A percentile compares a stretch with the other conserved stretches of the same genome.
Evolutionary conservation across 2,888 invertebrate species (phyloP).

Genomic region (Macrophya alboannulata): DNA sequence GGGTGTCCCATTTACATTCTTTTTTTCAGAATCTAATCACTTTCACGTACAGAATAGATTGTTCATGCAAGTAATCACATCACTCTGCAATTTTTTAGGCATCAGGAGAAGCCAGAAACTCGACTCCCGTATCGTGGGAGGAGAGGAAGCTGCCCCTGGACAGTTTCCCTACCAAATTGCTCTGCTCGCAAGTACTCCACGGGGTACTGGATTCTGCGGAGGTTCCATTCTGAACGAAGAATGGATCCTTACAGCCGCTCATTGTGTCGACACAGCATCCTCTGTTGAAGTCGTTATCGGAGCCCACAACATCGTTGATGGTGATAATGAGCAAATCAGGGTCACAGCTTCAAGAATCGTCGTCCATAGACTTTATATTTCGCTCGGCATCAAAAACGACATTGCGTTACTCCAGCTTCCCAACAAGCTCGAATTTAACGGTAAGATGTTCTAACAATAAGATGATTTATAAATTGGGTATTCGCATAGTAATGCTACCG

Average conservation of each 20-base stretch:
- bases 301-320: constrained; percentile 46
- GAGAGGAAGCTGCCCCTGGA: constrained; percentile 13
- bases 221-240: constrained; percentile 51
- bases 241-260: constrained; percentile 54
- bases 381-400: constrained; percentile 62
- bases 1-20: not conserved
- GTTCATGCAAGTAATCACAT: not conserved
- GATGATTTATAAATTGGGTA: not conserved
- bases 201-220: constrained; percentile 35
- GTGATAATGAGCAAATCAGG: constrained; percentile 54
- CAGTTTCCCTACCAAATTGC: constrained; percentile 52
- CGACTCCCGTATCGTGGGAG: constrained; percentile 47
- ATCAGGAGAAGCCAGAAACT: not conserved
- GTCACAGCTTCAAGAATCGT: constrained; percentile 58
- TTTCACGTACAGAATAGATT: not conserved
- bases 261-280: constrained; percentile 43
- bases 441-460: constrained; percentile 50
- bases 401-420: constrained; percentile 66
- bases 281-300: constrained; percentile 57
- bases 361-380: constrained; percentile 57
- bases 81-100: not conserved
- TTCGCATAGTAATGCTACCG: no score
- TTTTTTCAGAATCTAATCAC: not conserved
- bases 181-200: not conserved
- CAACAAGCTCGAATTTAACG: constrained; percentile 56